Evolutionary conservation across 2,797 vertebrate genomes (phyloP).

Genomic region (Echiichthys vipera): DNA sequence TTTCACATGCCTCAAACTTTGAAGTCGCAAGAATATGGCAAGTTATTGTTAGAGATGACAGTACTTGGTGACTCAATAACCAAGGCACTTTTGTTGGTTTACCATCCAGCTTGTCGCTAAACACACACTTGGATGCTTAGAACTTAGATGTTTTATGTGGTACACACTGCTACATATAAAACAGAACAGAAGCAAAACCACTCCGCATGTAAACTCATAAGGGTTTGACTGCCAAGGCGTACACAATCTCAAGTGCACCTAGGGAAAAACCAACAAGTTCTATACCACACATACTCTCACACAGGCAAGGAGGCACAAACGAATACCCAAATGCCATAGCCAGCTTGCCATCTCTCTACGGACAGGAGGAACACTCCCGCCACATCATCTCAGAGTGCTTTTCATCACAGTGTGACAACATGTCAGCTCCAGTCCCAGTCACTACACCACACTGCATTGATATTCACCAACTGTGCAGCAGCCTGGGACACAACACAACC

Average conservation of each 20-base stretch:
- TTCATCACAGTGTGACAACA: constrained; percentile 87
- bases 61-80: background rate
- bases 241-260: constrained; percentile 41
- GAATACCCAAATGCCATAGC: constrained; percentile 74
- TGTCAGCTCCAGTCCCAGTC: constrained; percentile 85
- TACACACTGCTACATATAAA: background rate
- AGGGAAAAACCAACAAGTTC: constrained; percentile 50
- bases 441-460: constrained; percentile 82
- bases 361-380: constrained; percentile 84
- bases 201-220: constrained; percentile 30
- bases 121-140: too few relatives aligned
- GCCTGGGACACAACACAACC: constrained; percentile 78
- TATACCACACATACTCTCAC: constrained; percentile 33
- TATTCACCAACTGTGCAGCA: constrained; percentile 83
- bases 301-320: constrained; percentile 64
- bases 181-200: constrained; percentile 19
- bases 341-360: constrained; percentile 78
- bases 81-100: background rate
- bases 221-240: constrained; percentile 33
- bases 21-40: background rate
- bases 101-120: background rate
- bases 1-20: background rate
- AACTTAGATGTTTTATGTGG: background rate
- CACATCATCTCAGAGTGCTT: constrained; percentile 87
- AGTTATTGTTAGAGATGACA: constrained; percentile 7